phyloP scores from a whole-genome alignment of 2,888 invertebrate species.

The Pyrocoelia pectoralis region DNA sequence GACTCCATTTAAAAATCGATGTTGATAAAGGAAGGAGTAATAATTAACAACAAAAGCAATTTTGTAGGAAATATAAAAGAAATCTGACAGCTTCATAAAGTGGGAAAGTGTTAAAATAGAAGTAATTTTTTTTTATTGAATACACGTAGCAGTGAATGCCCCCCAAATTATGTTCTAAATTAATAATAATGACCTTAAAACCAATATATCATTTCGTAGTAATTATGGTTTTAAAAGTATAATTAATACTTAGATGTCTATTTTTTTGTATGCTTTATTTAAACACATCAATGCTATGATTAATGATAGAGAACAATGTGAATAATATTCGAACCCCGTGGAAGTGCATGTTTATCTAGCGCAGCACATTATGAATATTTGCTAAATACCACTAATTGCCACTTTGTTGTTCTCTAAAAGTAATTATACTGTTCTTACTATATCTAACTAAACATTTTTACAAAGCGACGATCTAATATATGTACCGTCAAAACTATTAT shows the following conservation, averaged over 20 bases:
- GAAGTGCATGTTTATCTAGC: conserved; percentile 43
- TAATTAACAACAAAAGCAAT: neutral
- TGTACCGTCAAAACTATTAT: conserved; percentile 30
- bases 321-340: conserved; percentile 41
- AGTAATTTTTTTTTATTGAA: conserved; percentile 20
- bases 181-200: conserved; percentile 38
- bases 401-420: conserved; percentile 39
- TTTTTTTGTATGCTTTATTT: conserved; percentile 44
- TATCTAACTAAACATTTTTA: conserved; percentile 34
- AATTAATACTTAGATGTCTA: conserved; percentile 44
- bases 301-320: conserved; percentile 47
- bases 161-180: conserved; percentile 36
- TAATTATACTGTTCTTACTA: conserved; percentile 35
- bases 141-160: conserved; percentile 25
- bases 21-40: neutral
- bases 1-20: too few relatives aligned
- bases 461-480: conserved; percentile 29
- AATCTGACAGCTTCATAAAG: conserved; percentile 19
- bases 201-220: conserved; percentile 47
- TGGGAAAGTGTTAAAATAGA: conserved; percentile 24
- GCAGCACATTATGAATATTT: conserved; percentile 43
- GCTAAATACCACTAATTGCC: conserved; percentile 45
- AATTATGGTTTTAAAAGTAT: conserved; percentile 47
- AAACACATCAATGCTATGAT: conserved; percentile 48
- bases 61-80: neutral